Conservation (phyloP, 1,140 invertebrate species). For the Aphis gossypii region DNA sequence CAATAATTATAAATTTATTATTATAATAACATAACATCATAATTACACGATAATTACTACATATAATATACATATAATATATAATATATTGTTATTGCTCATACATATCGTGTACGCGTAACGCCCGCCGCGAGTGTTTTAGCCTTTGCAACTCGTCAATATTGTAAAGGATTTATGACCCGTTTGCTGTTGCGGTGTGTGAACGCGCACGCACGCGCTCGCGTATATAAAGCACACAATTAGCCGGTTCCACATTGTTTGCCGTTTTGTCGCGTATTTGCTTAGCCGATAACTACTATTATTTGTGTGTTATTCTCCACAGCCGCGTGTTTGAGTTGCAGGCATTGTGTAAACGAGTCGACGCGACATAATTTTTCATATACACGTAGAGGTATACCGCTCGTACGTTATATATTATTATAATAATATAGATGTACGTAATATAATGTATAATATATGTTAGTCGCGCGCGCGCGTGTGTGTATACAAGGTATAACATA, state of each 20-base stretch:
- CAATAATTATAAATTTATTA: too few relatives aligned
- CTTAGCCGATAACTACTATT: slow-evolving; percentile 54
- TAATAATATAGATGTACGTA: too few relatives aligned
- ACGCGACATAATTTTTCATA: slow-evolving; percentile 13
- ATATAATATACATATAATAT: not conserved
- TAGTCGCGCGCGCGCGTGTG: not conserved
- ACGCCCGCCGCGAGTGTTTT: not conserved
- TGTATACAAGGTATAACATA: not conserved
- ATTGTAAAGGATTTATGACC: slow-evolving; percentile 17
- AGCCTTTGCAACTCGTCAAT: not conserved
- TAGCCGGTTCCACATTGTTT: slow-evolving; percentile 41
- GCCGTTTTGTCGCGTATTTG: slow-evolving; percentile 41
- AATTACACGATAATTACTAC: not conserved
- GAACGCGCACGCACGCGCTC: not conserved
- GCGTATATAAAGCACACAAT: slow-evolving; percentile 14
- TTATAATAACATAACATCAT: not conserved
- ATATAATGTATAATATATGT: not conserved
- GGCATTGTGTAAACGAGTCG: slow-evolving; percentile 38
- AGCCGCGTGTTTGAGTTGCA: not conserved
- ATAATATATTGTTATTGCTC: not conserved
- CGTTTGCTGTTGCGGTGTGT: not conserved
- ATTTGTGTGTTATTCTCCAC: slow-evolving; percentile 31
- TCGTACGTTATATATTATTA: not conserved
- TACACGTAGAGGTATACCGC: not conserved
- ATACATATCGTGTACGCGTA: not conserved